Evolutionary conservation across 2,888 invertebrate species (phyloP), one percentile per base, ranked within the genome.

Genomic region (Mechanitis mazaeus): DNA sequence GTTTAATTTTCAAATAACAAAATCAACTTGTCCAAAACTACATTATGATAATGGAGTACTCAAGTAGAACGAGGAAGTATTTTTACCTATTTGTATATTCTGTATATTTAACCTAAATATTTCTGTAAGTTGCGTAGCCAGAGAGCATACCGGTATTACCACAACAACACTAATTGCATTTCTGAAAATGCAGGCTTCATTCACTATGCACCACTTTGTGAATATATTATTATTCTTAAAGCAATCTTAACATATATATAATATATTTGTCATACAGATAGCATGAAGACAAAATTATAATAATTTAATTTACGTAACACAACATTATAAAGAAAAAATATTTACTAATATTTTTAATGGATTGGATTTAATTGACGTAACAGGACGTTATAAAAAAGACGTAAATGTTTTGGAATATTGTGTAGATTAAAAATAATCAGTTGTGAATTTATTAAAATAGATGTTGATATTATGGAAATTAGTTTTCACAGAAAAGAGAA

Each of bases 111-210:
- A 50, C 28, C 28, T 31, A 50, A 50, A 50, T 50, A 31, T 50
- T 28, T 50, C 50, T 31, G 64, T 55, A 53, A 60, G 54, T 66
- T 69, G 68, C 72, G 72, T 75, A 77, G 74, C 73, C n/a, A 6
- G 50, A 50, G 50, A 50, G 50, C 28, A 50, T 31, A 31, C 9
- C 80, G 75, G 84, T 86, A 86, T 86, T 83, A 82, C 85, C 76
- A 81, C 81, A 79, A 85, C 85, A 84, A 85, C 80, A 76, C 81
- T 86, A 86, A 87, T 87, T 85, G 84, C 84, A 81, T 84, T 84
- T 84, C 75, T 77, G 80, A 78, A 83, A 86, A 81, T 80, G 80
- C 78, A 75, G 74, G 75, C 80, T 75, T 79, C 80, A 85, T 85
- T 82, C 80, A 79, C 80, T 83, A 5, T 76, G 73, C 79, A 56